A percentile compares a stretch with the other conserved stretches of the same genome.
Evolutionary conservation across 1,140 invertebrate genomes (phyloP).

Genomic region (Hetaerina americana): DNA sequence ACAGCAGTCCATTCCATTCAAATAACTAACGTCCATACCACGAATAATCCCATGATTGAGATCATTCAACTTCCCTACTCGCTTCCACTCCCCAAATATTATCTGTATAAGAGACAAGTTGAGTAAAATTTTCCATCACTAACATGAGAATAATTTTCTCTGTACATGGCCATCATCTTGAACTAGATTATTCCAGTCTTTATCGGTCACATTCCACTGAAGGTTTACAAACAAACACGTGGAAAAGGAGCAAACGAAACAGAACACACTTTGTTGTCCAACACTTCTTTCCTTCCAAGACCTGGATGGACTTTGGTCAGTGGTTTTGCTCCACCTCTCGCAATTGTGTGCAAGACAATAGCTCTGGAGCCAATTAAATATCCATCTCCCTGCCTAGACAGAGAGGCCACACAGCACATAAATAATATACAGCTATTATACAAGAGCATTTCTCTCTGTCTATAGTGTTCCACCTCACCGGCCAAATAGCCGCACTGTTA

Average conservation of each 20-base stretch:
- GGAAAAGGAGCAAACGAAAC: neutral
- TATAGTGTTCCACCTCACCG: slow-evolving; percentile 14
- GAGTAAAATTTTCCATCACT: neutral
- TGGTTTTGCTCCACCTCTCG: neutral
- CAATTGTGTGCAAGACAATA: neutral
- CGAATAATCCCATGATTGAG: neutral
- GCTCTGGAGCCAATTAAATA: neutral
- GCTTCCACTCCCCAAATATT: neutral
- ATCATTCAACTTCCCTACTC: neutral
- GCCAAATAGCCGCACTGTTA: slow-evolving; percentile 11
- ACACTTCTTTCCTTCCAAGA: neutral
- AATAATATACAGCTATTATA: slow-evolving; percentile 16
- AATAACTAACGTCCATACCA: neutral
- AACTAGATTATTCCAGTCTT: slow-evolving; percentile 7
- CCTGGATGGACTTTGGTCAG: neutral
- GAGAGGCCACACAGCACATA: slow-evolving; percentile 13
- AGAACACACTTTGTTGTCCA: neutral
- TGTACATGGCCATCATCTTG: neutral
- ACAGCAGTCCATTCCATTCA: neutral
- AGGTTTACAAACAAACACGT: slow-evolving; percentile 3
- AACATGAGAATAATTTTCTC: neutral
- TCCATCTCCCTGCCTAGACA: neutral
- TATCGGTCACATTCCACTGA: neutral
- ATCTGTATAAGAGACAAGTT: neutral
- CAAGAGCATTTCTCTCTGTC: neutral